Percentiles rank a stretch among this genome's conserved stretches.
These are phyloP conservation scores for Monochamus saltuarius DNA, from an alignment of 1,140 invertebrate species.

Conservation along the genomic window DNA sequence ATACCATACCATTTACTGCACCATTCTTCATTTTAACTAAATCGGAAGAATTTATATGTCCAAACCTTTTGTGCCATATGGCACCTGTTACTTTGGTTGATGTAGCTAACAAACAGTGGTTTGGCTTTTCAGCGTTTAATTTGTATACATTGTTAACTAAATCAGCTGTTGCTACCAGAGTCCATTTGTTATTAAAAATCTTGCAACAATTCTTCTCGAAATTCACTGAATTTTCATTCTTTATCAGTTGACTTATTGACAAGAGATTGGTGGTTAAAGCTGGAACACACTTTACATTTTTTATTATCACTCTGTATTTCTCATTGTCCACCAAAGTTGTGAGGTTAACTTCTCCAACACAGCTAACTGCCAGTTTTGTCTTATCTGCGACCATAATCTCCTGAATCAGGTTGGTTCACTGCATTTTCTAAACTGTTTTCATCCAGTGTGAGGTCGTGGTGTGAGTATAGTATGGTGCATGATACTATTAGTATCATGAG, in stretches of 20 bases:
- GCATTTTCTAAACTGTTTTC: slow-evolving; percentile 6
- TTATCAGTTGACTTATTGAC: not conserved
- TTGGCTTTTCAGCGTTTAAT: too few species aligned
- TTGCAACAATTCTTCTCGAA: slow-evolving; percentile 6
- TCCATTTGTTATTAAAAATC: not conserved
- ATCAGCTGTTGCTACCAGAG: too few species aligned
- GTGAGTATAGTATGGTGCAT: too few species aligned
- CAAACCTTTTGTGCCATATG: slow-evolving; percentile 34
- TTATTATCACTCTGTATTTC: not conserved
- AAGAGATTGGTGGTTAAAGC: slow-evolving; percentile 17
- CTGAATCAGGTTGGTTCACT: not conserved
- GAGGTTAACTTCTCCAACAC: not conserved
- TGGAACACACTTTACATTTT: slow-evolving; percentile 7
- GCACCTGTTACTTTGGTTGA: too few species aligned
- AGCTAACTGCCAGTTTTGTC: not conserved
- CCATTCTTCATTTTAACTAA: slow-evolving; percentile 29
- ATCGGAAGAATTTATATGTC: slow-evolving; percentile 37
- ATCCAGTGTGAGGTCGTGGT: not conserved
- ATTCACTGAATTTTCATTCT: slow-evolving; percentile 5
- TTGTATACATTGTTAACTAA: too few species aligned
- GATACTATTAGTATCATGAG: too few species aligned
- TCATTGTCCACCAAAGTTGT: not conserved
- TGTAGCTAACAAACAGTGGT: too few species aligned
- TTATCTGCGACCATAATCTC: slow-evolving; percentile 25
- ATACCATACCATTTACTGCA: slow-evolving; percentile 23